These are phyloP conservation scores for Ondatra zibethicus DNA, from an alignment of 2,113 vertebrate species.

Conservation along the genomic window DNA sequence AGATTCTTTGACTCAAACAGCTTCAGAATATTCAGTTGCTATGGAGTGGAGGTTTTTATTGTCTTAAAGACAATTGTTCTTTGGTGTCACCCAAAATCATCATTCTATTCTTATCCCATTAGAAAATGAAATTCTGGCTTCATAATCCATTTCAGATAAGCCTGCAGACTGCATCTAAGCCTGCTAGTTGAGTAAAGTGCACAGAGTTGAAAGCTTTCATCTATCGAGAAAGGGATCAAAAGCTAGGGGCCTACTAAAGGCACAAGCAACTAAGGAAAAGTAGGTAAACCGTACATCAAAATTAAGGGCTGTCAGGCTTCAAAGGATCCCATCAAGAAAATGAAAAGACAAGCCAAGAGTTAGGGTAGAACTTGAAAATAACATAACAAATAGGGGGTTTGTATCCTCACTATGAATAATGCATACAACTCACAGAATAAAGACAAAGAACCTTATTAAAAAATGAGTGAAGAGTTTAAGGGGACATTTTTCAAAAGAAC, in stretches of 20 bases:
- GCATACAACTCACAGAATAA: not conserved
- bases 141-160: not conserved
- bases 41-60: not conserved
- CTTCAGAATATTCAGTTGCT: not conserved
- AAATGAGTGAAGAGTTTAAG: not conserved
- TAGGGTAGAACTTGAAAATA: not conserved
- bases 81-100: not conserved
- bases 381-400: not conserved
- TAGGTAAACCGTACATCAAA: not conserved
- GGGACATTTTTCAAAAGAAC: not conserved
- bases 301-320: not conserved
- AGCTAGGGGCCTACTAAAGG: not conserved
- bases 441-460: not conserved
- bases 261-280: not conserved
- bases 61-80: not conserved
- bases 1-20: not conserved
- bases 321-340: constrained; percentile 16
- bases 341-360: not conserved
- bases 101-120: not conserved
- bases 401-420: not conserved
- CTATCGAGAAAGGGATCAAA: not conserved
- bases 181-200: not conserved
- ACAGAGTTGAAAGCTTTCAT: not conserved
- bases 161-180: not conserved
- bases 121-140: not conserved